A percentile compares a stretch with the other conserved stretches of the same genome.
These are phyloP conservation scores for Vannuccia rotundouncinata DNA, from an alignment of 2,888 invertebrate genomes.

Conservation along the genomic window DNA sequence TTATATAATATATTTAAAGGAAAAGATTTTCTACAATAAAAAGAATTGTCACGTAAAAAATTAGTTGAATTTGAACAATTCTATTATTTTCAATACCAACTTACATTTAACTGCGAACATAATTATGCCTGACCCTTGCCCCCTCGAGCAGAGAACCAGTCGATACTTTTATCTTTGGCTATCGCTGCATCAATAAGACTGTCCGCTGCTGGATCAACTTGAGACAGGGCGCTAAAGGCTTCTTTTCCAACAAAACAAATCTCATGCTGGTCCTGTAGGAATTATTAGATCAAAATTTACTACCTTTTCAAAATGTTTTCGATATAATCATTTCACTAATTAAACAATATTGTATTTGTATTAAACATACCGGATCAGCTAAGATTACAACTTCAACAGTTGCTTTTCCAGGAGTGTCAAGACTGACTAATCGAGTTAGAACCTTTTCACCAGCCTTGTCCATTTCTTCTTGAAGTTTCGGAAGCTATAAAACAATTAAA, in stretches of 20 bases:
- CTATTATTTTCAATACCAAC: no score
- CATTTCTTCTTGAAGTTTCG: constrained; percentile 69
- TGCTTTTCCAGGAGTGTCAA: constrained; percentile 94
- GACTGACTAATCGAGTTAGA: constrained; percentile 77
- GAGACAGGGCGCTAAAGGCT: constrained; percentile 77
- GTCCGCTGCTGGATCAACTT: constrained; percentile 75
- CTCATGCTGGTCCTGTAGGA: constrained; percentile 77
- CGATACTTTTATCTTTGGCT: constrained; percentile 39
- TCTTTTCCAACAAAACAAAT: constrained; percentile 97
- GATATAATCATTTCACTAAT: background rate
- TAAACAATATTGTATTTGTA: constrained; percentile 31
- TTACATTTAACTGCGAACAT: no score
- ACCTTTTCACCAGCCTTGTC: constrained; percentile 68
- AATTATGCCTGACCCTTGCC: constrained; percentile 29
- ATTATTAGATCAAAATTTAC: background rate
- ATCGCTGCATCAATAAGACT: constrained; percentile 65
- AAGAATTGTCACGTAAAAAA: no score
- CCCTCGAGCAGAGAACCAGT: constrained; percentile 40
- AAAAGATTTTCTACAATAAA: no score
- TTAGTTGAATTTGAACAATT: no score
- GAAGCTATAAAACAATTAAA: constrained; percentile 69
- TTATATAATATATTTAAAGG: no score
- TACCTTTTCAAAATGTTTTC: background rate
- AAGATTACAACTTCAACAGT: constrained; percentile 90
- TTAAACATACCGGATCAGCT: constrained; percentile 69